A percentile compares a stretch with the other conserved stretches of the same genome.
These are phyloP conservation scores for Eulemur coronatus DNA, from an alignment of 2,797 vertebrate species.

Conservation along the genomic window DNA sequence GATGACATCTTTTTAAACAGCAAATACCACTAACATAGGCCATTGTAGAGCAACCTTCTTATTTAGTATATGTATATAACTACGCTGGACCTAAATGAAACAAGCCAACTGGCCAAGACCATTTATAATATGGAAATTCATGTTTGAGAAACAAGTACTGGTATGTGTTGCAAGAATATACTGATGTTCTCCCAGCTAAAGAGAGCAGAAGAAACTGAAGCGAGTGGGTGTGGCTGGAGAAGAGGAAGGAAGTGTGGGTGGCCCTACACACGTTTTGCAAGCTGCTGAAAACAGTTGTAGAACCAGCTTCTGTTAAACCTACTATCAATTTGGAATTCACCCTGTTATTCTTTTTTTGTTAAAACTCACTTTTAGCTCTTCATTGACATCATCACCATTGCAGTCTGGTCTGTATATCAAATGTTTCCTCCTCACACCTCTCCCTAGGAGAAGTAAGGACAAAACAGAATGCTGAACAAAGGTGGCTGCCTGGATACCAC, in stretches of 20 bases:
- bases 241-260: constrained; percentile 75
- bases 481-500: not conserved
- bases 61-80: not conserved
- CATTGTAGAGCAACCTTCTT: not conserved
- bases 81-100: not conserved
- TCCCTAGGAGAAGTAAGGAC: not conserved
- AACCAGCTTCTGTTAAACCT: constrained; percentile 13
- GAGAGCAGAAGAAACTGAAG: not conserved
- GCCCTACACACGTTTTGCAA: constrained; percentile 48
- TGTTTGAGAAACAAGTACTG: not conserved
- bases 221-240: constrained; percentile 53
- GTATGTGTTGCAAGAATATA: not conserved
- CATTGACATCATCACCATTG: not conserved
- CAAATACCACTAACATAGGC: not conserved
- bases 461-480: not conserved
- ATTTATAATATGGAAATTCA: not conserved
- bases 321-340: not conserved
- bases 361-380: not conserved
- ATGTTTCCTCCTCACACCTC: not conserved
- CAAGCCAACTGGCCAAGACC: not conserved
- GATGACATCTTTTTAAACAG: not conserved
- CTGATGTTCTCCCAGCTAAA: not conserved
- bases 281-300: constrained; percentile 62
- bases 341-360: not conserved
- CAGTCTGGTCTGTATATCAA: not conserved